Conservation (phyloP, 1,140 invertebrate species). For the Apocrypta bakeri region DNA sequence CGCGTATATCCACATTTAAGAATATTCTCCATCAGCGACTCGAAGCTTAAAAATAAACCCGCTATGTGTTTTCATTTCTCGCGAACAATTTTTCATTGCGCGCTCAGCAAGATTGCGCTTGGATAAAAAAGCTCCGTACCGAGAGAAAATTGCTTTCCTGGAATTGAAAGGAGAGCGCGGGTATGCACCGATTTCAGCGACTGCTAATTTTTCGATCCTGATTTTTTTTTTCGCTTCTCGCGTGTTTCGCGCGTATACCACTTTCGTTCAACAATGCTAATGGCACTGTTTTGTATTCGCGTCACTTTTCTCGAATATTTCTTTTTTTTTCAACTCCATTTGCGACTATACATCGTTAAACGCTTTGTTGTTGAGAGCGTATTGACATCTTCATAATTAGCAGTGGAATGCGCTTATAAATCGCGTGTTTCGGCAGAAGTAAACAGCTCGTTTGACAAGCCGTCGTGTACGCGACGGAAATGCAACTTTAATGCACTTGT, state of each 20-base stretch:
- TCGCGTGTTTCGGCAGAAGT: not conserved
- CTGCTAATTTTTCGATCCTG: not conserved
- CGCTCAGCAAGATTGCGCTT: not conserved
- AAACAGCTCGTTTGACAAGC: not conserved
- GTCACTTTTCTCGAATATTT: too few relatives aligned
- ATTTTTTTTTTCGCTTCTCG: not conserved
- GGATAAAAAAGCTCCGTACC: not conserved
- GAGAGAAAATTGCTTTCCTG: not conserved
- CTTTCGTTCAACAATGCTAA: not conserved
- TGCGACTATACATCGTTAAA: too few relatives aligned
- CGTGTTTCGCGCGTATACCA: too few relatives aligned
- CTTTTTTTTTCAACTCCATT: too few relatives aligned
- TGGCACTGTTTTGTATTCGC: too few relatives aligned
- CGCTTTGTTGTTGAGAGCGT: not conserved
- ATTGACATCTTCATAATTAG: not conserved
- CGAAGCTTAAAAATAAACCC: not conserved
- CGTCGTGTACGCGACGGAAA: not conserved
- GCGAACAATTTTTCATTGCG: constrained; percentile 8
- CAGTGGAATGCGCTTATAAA: not conserved
- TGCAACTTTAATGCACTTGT: not conserved
- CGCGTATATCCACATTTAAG: too few relatives aligned
- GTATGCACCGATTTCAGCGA: not conserved
- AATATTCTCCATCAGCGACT: not conserved
- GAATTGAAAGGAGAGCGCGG: not conserved
- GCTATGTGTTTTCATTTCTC: constrained; percentile 9